phyloP scores from a whole-genome alignment of 30 jellyfish, hydroid and myxozoan genomes.

The Aurelia sp. region DNA sequence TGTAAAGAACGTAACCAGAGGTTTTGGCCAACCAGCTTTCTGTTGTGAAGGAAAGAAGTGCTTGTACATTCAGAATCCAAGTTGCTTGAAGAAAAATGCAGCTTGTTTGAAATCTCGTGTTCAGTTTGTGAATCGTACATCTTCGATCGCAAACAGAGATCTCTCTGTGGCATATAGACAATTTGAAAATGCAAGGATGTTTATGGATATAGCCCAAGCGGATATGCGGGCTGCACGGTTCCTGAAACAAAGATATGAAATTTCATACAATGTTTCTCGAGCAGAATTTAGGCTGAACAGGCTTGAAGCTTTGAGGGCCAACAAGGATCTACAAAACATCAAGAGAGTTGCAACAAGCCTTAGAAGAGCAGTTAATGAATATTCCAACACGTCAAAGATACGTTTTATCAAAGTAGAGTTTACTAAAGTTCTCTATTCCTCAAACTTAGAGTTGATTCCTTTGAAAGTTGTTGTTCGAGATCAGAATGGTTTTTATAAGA shows the following conservation, averaged over 20 bases:
- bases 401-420: conserved; percentile 68
- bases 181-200: conserved; percentile 34
- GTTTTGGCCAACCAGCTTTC: conserved; percentile 62
- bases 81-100: conserved; percentile 64
- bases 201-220: conserved; percentile 55
- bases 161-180: conserved; percentile 58
- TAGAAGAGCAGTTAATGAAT: conserved; percentile 23
- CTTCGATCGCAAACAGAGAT: conserved; percentile 11
- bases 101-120: conserved; percentile 44
- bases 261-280: conserved; percentile 48
- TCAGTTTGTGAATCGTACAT: neutral
- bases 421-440: conserved; percentile 32
- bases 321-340: conserved; percentile 3
- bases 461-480: conserved; percentile 43
- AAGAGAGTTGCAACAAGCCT: conserved; percentile 12
- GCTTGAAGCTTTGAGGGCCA: conserved; percentile 3
- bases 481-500: conserved; percentile 21
- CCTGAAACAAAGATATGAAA: conserved; percentile 39
- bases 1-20: conserved; percentile 45
- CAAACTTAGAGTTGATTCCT: conserved; percentile 56
- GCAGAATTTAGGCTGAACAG: conserved; percentile 40
- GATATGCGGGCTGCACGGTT: conserved; percentile 70
- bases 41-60: conserved; percentile 84
- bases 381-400: conserved; percentile 59
- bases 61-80: conserved; percentile 56